These are phyloP conservation scores for Drosophila nigromelanica DNA, from an alignment of 1,140 invertebrate species.

Conservation along the genomic window DNA sequence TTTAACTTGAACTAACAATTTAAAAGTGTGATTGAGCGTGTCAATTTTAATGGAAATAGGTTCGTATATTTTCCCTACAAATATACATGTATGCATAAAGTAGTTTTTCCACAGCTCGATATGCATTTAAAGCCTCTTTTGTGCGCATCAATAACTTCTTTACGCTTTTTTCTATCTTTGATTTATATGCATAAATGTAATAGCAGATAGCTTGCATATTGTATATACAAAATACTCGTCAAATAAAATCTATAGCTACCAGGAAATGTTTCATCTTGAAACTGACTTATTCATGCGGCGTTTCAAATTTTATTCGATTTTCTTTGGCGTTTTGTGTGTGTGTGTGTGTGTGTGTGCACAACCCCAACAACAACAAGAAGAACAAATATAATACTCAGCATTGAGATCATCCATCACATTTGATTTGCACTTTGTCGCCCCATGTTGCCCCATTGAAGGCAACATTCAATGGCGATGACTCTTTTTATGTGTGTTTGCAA, in stretches of 20 bases:
- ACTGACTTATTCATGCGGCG: constrained; percentile 12
- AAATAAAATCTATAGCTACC: not conserved
- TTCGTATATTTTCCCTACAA: not conserved
- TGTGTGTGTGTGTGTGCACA: not conserved
- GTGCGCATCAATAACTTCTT: too few relatives aligned
- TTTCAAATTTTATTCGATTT: constrained; percentile 24
- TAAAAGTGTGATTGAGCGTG: not conserved
- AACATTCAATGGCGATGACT: constrained; percentile 41
- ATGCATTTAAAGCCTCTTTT: too few relatives aligned
- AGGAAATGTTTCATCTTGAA: constrained; percentile 9
- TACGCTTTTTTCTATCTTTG: too few relatives aligned
- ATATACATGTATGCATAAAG: too few relatives aligned
- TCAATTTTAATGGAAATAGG: not conserved
- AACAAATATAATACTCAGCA: constrained; percentile 17
- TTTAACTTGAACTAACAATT: not conserved
- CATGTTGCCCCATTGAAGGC: constrained; percentile 47
- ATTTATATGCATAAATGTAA: not conserved
- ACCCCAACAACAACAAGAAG: not conserved
- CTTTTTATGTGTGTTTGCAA: constrained; percentile 16
- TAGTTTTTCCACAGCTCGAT: too few relatives aligned
- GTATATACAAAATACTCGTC: not conserved
- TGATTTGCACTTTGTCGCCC: constrained; percentile 63
- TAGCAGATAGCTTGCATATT: not conserved
- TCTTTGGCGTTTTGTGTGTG: constrained; percentile 6
- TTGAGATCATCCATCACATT: constrained; percentile 64